Evolutionary conservation across 1,140 invertebrate genomes (phyloP).

Genomic region (Habropoda laboriosa): DNA sequence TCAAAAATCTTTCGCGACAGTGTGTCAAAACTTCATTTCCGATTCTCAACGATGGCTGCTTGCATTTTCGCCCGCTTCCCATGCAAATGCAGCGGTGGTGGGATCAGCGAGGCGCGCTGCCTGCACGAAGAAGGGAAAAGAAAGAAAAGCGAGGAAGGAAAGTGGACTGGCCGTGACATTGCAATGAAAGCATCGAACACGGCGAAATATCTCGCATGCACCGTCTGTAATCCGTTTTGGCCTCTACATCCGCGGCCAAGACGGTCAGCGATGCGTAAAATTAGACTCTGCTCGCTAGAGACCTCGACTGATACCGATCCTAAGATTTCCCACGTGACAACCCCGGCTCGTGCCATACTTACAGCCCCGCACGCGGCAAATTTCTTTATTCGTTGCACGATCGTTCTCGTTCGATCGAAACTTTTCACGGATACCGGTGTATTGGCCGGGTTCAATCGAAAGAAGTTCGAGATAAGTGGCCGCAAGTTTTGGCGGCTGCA

Average conservation of each 20-base stretch:
- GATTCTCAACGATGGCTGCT: no score
- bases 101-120: neutral
- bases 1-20: no score
- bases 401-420: constrained; percentile 21
- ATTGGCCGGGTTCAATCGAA: no score
- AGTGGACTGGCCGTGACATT: constrained; percentile 21
- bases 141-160: neutral
- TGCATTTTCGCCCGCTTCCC: neutral
- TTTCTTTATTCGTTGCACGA: constrained; percentile 35
- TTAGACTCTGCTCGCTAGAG: constrained; percentile 48
- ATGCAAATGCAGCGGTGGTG: neutral
- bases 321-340: constrained; percentile 65
- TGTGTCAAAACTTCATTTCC: neutral
- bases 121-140: neutral
- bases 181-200: constrained; percentile 30
- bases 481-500: neutral
- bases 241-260: constrained; percentile 22
- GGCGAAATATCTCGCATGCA: neutral
- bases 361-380: constrained; percentile 19
- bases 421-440: constrained; percentile 22
- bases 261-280: constrained; percentile 60
- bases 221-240: constrained; percentile 25
- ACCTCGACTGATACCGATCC: constrained; percentile 40
- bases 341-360: constrained; percentile 1
- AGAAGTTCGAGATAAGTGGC: neutral